These are phyloP conservation scores for Pseudorhombus dupliciocellatus DNA, from an alignment of 2,113 vertebrate species.

Conservation along the genomic window DNA sequence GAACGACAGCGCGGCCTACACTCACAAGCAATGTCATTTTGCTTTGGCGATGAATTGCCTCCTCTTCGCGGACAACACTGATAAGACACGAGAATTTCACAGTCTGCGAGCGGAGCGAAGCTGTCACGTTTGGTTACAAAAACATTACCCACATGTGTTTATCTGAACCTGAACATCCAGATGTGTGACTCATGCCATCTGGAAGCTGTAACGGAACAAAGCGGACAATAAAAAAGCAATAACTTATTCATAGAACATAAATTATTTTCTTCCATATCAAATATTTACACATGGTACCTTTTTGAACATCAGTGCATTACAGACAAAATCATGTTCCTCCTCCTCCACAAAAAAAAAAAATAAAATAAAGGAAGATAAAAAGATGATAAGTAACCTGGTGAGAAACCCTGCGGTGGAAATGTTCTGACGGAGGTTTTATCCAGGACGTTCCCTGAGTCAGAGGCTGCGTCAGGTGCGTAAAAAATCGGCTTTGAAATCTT, in stretches of 20 bases:
- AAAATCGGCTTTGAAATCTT: slow-evolving; percentile 5
- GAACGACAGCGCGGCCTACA: slow-evolving; percentile 17
- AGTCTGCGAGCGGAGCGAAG: slow-evolving; percentile 29
- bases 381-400: neutral
- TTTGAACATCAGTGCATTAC: slow-evolving; percentile 72
- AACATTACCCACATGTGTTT: slow-evolving; percentile 52
- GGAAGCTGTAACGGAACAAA: slow-evolving; percentile 45
- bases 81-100: slow-evolving; percentile 29
- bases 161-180: slow-evolving; percentile 51
- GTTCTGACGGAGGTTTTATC: neutral
- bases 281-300: slow-evolving; percentile 69
- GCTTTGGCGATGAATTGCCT: slow-evolving; percentile 36
- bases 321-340: slow-evolving; percentile 36
- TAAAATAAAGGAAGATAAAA: neutral
- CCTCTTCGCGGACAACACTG: slow-evolving; percentile 28
- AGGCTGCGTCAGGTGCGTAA: slow-evolving; percentile 28
- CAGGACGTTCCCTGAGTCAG: slow-evolving; percentile 48
- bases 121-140: slow-evolving; percentile 29
- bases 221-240: slow-evolving; percentile 60
- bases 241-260: slow-evolving; percentile 67
- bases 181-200: slow-evolving; percentile 49
- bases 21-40: neutral
- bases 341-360: neutral
- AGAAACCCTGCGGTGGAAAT: slow-evolving; percentile 11
- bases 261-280: slow-evolving; percentile 55